Percentiles rank a stretch among this genome's conserved stretches.
Evolutionary conservation across 2,113 vertebrate genomes (phyloP).

Genomic region (Passer montanus): DNA sequence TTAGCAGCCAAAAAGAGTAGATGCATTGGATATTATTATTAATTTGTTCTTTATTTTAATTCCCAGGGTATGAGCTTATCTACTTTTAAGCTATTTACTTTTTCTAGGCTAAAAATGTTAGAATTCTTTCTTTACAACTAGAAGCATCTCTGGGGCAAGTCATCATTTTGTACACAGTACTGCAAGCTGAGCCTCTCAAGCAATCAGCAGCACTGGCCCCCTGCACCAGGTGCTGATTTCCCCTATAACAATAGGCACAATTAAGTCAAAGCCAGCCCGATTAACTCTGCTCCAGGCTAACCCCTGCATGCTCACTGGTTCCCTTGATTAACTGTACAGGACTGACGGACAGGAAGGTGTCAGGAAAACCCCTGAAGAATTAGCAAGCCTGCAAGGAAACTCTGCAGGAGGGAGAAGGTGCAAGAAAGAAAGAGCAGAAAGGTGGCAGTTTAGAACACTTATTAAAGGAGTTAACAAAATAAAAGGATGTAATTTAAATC

Average conservation of each 20-base stretch:
- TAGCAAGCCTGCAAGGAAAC: slow-evolving; percentile 8
- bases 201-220: slow-evolving; percentile 16
- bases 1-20: neutral
- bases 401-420: slow-evolving; percentile 27
- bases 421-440: slow-evolving; percentile 49
- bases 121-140: neutral
- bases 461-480: slow-evolving; percentile 66
- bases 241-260: slow-evolving; percentile 44
- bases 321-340: slow-evolving; percentile 53
- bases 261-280: slow-evolving; percentile 52
- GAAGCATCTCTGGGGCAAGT: neutral
- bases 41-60: neutral
- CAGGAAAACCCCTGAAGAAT: slow-evolving; percentile 41
- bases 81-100: neutral
- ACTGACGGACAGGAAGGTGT: slow-evolving; percentile 29
- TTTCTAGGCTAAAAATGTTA: neutral
- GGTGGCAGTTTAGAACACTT: slow-evolving; percentile 58
- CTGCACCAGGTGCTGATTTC: slow-evolving; percentile 19
- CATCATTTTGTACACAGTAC: neutral
- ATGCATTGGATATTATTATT: neutral
- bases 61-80: neutral
- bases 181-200: slow-evolving; percentile 32
- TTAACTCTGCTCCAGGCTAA: slow-evolving; percentile 34
- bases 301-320: slow-evolving; percentile 6
- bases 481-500: slow-evolving; percentile 68